Base-by-base conservation (phyloP, 1,140 invertebrate genomes). In the Lethrus apterus region DNA sequence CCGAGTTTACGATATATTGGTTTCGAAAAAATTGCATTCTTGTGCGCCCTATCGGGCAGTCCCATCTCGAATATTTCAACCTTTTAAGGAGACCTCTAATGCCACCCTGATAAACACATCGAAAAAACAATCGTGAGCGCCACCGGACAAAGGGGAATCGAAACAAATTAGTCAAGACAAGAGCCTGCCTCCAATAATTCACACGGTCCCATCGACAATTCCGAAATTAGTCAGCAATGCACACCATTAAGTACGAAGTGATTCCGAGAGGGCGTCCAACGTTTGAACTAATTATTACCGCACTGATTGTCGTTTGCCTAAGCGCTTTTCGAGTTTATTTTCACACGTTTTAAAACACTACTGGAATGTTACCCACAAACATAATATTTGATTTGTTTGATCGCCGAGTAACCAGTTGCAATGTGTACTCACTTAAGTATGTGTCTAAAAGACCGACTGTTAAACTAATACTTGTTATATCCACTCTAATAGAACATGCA, bases 151-250 rank as follows among this genome's bases (percentile, higher is more conserved):
- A 38, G 35, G 35, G n/a, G 20, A 10, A 38, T 38, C 20, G 35
- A 38, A 38, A 38, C 35, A 38, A 38, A 38, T 38, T 38, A 38
- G 35, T 38, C 35, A 38, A 20, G 35, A 38, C 35, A 38, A 38
- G 35, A 20, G 35, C 35, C 20, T 17, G 35, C 17, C 35, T 23
- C 35, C 20, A 38, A 38, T 38, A 38, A 38, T 38, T 38, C 35
- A 38, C 35, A 23, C 35, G 35, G 5, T n/a, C 23, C n/a, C 5
- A 7, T n/a, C 5, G 23, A 26, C 23, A 5, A 7, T n/a, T 5
- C 5, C 5, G 23, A n/a, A 26, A 26, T 26, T 26, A 26, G 23
- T 26, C 23, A 26, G 23, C 5, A 26, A 26, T 26, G n/a, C 23
- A n/a, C 23, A 7, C 23, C 23, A 26, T 7, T 26, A 5, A n/a